Base-by-base conservation (phyloP, 2,113 vertebrate genomes). In the Hippopotamus amphibius region DNA sequence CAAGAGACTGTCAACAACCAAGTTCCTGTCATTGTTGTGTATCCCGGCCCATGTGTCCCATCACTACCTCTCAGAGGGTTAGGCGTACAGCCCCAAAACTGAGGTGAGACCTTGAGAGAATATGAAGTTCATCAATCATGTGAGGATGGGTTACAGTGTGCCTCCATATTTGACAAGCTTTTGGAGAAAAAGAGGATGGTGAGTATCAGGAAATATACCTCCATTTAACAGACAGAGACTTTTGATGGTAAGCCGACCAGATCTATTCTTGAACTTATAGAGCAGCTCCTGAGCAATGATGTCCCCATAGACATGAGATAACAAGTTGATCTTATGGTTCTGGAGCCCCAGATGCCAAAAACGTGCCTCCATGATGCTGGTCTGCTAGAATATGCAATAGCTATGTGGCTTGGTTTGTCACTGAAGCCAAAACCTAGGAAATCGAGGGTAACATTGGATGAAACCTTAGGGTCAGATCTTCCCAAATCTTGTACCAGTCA, bases 221-320 rank as follows among this genome's bases (percentile, higher is more conserved):
- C 99, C 99, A 0, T 99, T 99, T 57, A 99, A 99, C 19, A 99
- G 98, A 95, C 99, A 99, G 77, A 99, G 98, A 95, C 99, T 99
- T 97, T 99, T 99, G 84, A 99, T 99, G 93, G 96, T 98, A 97
- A 99, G 97, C 85, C 99, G 99, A 55, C 99, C 99, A 0, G 99
- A 99, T 95, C 98, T 98, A 85, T 99, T 99, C 90, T 99, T 99
- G 65, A 98, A 99, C 99, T 99, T 99, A 98, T 99, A 99, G 3
- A 99, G 99, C 92, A 99, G 99, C 98, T 99, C 99, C 95, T 99
- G 99, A 0, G 99, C 99, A 0, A 99, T 99, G 0, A 99, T 99
- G 91, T 99, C 99, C 2, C 99, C 99, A 0, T 99, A 99, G 50
- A 99, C 99, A 0, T 99, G 99, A 55, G 99, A 99, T 93, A 99